Evolutionary conservation across 2,113 vertebrate species (phyloP), one percentile per base, ranked within the genome.

Genomic region (Psittacula cyanocephala): DNA sequence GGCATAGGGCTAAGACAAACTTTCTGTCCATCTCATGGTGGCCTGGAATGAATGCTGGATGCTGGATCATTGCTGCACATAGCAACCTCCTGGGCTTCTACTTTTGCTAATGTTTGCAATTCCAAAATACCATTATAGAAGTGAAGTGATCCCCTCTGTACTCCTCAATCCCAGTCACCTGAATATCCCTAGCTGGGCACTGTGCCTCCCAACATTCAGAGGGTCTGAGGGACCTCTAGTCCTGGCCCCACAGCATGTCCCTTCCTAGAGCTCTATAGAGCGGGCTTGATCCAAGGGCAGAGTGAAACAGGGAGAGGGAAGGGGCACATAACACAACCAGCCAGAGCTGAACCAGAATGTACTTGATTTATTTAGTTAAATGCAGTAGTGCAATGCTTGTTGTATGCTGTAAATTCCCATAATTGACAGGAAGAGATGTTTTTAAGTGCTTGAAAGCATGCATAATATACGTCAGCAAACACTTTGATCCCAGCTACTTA

Each of bases 221-320:
- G 22, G 17, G 29, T 6, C 46, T 70, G 0, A 1, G 37, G 37
- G 39, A 39, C 28, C 14, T 10, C 52, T 33, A 60, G 35, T 8
- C 33, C 37, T 5, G 7, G 24, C 14, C 52, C 20, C 62, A 13
- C 28, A 3, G 1, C 2, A 1, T 25, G 24, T 74, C 62, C 11
- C 20, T 33, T 41, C 35, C 39, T 62, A 25, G 39, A 17, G 17
- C 52, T 62, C 46, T 53, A 10, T 7, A 16, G 39, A 43, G 53
- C 6, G 29, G 15, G 11, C 17, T 14, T 1, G 1, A 43, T 35
- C 22, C 29, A 63, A 69, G 24, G 44, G n/a, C 52, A 53, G 33
- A 35, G 60, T 1, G 4, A 62, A 35, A 7, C 39, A n/a, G 23
- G 19, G 10, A 44, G n/a, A 33, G 37, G 10, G 28, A 79, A 80